phyloP scores from a whole-genome alignment of 2,888 invertebrate genomes.

The Lasioglossum morio region DNA sequence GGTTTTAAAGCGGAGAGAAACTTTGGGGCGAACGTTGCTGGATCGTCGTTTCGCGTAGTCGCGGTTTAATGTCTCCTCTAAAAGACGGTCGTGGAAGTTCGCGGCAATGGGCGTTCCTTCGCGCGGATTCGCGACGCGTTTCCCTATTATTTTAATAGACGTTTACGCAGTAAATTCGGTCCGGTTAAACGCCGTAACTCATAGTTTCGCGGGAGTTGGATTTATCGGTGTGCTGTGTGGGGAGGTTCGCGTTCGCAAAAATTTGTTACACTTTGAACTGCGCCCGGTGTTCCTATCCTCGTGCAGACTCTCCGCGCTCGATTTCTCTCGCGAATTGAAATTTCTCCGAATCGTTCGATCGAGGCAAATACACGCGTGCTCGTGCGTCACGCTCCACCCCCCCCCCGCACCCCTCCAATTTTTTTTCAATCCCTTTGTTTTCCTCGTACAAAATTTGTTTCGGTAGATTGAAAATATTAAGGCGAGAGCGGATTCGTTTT shows the following conservation, averaged over 20 bases:
- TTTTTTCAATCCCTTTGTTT: background rate
- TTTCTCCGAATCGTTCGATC: slow-evolving; percentile 9
- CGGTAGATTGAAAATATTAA: background rate
- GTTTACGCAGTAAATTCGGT: background rate
- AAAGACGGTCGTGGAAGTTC: background rate
- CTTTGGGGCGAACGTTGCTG: background rate
- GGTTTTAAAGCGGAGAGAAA: background rate
- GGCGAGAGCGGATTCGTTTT: background rate
- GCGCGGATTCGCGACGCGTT: background rate
- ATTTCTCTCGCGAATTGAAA: slow-evolving; percentile 35
- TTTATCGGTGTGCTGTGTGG: slow-evolving; percentile 19
- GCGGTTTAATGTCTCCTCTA: background rate
- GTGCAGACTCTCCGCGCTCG: background rate
- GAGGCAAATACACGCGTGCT: background rate
- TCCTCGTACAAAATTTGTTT: background rate
- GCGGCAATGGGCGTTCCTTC: background rate
- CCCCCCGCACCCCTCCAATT: no score
- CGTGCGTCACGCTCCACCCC: background rate
- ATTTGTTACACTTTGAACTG: slow-evolving; percentile 30
- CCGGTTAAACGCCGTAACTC: background rate
- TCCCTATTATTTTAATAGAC: slow-evolving; percentile 22
- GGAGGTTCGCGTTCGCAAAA: background rate
- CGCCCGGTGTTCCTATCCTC: slow-evolving; percentile 7
- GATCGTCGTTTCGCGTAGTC: background rate
- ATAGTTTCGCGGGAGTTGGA: background rate